A percentile compares a stretch with the other conserved stretches of the same genome.
Conservation (phyloP, 2,888 invertebrate genomes). For the Trachelus iudaicus region DNA sequence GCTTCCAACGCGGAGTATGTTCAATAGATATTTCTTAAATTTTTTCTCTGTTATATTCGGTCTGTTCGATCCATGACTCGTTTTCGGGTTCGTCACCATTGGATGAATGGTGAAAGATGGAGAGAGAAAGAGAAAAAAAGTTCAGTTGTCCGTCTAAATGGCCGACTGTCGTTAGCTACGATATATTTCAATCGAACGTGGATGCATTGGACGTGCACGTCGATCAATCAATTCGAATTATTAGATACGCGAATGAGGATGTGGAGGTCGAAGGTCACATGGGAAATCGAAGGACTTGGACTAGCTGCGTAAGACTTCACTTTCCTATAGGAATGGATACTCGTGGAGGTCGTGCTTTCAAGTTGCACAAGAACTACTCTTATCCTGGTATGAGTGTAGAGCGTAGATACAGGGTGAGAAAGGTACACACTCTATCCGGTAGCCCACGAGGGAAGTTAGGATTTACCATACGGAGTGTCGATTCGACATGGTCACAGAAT, state of each 20-base stretch:
- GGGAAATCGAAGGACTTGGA: conserved; percentile 34
- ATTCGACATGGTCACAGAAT: not conserved
- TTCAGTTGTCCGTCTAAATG: not conserved
- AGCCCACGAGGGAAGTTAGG: conserved; percentile 17
- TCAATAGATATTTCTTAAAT: not conserved
- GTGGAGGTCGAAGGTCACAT: conserved; percentile 26
- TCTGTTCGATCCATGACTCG: not conserved
- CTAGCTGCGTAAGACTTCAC: conserved; percentile 21
- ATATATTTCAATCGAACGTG: not conserved
- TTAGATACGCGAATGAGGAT: conserved; percentile 23
- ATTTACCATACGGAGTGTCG: conserved; percentile 12
- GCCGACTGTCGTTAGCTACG: not conserved
- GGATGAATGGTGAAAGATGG: not conserved
- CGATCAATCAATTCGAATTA: conserved; percentile 34
- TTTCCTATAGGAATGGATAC: conserved; percentile 26
- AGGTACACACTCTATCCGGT: not conserved
- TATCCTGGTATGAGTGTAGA: not conserved
- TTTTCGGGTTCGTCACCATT: not conserved
- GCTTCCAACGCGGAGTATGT: not conserved
- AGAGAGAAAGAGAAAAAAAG: not conserved
- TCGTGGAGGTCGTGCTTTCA: not conserved
- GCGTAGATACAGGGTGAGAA: not conserved
- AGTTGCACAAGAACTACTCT: not conserved
- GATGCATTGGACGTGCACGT: conserved; percentile 14
- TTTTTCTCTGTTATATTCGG: not conserved